Conservation (phyloP, 2,797 vertebrate species). For the Macropodus opercularis region DNA sequence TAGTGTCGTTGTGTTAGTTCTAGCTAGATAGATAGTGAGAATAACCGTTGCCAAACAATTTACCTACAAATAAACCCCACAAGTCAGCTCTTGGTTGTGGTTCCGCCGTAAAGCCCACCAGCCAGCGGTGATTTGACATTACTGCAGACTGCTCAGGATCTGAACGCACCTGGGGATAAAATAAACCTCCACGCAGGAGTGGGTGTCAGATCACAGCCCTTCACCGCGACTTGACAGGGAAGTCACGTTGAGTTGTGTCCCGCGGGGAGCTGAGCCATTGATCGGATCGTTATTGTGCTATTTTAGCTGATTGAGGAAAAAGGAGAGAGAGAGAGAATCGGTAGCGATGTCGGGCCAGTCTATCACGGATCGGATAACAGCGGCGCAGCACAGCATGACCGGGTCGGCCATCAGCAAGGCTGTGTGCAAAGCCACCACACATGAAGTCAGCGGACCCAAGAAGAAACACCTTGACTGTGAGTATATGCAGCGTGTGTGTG, state of each 20-base stretch:
- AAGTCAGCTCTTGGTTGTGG: conserved; percentile 4
- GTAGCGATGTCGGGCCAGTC: conserved; percentile 89
- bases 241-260: conserved; percentile 47
- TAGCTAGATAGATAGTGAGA: conserved; percentile 45
- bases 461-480: conserved; percentile 94
- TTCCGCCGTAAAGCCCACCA: background rate
- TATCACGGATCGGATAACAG: conserved; percentile 92
- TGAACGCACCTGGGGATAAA: conserved; percentile 26
- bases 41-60: conserved; percentile 32
- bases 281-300: conserved; percentile 53
- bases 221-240: conserved; percentile 45
- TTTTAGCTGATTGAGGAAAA: conserved; percentile 36
- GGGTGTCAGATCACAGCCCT: conserved; percentile 23
- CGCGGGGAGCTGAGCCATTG: conserved; percentile 48
- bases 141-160: conserved; percentile 24
- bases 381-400: conserved; percentile 95
- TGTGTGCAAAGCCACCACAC: conserved; percentile 90
- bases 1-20: conserved; percentile 45
- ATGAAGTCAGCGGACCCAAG: conserved; percentile 90
- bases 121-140: conserved; percentile 13
- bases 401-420: conserved; percentile 91
- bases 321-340: background rate
- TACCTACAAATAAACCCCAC: conserved; percentile 3
- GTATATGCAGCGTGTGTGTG: conserved; percentile 60
- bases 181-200: background rate